Evolutionary conservation across 2,888 invertebrate species (phyloP).

Genomic region (Pristionchus arcanus): DNA sequence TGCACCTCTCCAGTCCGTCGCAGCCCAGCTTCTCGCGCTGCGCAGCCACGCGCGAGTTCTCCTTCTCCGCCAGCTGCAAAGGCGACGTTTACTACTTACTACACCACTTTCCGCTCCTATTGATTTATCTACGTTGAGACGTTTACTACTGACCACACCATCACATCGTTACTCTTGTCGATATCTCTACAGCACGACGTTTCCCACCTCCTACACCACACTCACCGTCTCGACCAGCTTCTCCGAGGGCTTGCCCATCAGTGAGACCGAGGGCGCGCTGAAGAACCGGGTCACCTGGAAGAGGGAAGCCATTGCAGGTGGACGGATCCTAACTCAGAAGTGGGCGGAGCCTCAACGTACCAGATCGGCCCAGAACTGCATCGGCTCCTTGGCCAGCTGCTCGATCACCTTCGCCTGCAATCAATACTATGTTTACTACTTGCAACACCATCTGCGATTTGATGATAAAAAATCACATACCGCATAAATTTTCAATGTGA

Average conservation of each 20-base stretch:
- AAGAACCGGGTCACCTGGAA: slow-evolving; percentile 60
- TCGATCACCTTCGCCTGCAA: slow-evolving; percentile 73
- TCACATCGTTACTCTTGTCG: background rate
- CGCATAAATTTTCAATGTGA: no score
- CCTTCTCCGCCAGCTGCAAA: slow-evolving; percentile 81
- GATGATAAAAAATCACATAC: no score
- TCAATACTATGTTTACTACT: background rate
- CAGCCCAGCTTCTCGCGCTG: slow-evolving; percentile 85
- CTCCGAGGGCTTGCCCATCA: slow-evolving; percentile 84
- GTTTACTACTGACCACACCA: no score
- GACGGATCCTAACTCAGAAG: slow-evolving; percentile 49
- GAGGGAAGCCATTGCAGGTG: background rate
- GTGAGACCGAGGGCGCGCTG: slow-evolving; percentile 74
- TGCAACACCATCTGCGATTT: background rate
- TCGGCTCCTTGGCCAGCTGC: slow-evolving; percentile 84
- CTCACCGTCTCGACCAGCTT: slow-evolving; percentile 84
- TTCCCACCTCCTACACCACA: background rate
- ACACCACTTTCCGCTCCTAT: no score
- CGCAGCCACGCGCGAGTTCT: slow-evolving; percentile 86
- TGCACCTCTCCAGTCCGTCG: slow-evolving; percentile 86
- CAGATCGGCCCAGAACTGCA: slow-evolving; percentile 87
- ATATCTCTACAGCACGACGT: background rate
- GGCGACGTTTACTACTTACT: background rate
- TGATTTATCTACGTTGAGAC: no score
- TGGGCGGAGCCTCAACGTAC: slow-evolving; percentile 79